phyloP scores from a whole-genome alignment of 1,140 invertebrate species.

The Trichogramma pretiosum region DNA sequence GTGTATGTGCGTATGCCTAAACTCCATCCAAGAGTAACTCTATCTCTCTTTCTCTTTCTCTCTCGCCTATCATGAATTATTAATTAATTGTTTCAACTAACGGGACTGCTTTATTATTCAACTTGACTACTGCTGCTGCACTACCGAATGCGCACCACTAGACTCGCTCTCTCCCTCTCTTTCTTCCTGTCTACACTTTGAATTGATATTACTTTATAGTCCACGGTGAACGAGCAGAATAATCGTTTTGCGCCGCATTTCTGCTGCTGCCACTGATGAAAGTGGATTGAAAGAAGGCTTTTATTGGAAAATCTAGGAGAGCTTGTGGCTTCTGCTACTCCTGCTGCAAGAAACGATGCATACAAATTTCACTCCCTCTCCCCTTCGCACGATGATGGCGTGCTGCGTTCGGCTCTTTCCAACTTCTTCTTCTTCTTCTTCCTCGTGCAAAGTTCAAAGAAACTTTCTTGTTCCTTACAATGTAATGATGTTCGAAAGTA shows the following conservation, averaged over 20 bases:
- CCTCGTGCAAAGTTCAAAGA: constrained; percentile 2
- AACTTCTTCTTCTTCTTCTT: too few relatives aligned
- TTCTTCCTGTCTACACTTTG: constrained; percentile 13
- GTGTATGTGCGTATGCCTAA: constrained; percentile 14
- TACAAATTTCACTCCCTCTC: background rate
- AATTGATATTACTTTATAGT: constrained; percentile 15
- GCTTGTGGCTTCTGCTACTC: too few relatives aligned
- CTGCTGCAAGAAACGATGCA: constrained; percentile 4
- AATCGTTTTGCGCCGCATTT: constrained; percentile 7
- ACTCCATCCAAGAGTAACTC: constrained; percentile 8
- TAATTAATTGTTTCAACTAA: constrained; percentile 49
- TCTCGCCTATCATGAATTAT: constrained; percentile 47
- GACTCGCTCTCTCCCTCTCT: background rate
- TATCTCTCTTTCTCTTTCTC: constrained; percentile 28
- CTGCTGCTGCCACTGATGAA: too few relatives aligned
- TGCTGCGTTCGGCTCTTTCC: too few relatives aligned
- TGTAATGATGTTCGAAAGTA: background rate
- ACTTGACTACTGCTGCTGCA: constrained; percentile 10
- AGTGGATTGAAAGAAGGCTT: constrained; percentile 3
- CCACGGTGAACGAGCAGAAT: background rate
- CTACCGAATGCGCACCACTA: background rate
- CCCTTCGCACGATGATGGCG: too few relatives aligned
- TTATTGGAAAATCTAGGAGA: constrained; percentile 9
- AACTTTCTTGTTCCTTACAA: constrained; percentile 11
- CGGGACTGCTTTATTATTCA: constrained; percentile 45